Conservation (phyloP, 2,888 invertebrate species). For the Campoplex nolae region DNA sequence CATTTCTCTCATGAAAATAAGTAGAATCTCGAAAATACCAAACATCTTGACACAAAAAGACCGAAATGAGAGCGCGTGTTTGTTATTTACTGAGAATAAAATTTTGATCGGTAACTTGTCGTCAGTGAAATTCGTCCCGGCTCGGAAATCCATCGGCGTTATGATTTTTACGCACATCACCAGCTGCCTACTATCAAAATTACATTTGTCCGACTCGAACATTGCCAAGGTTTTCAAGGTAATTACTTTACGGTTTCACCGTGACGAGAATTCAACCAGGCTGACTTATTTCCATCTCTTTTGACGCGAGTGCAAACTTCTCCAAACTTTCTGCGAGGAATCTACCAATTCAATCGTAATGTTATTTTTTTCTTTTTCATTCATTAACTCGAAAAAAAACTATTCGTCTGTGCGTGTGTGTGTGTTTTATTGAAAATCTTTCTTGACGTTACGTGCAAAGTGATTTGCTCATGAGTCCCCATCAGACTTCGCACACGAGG, state of each 20-base stretch:
- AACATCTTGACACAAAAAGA: slow-evolving; percentile 24
- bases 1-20: neutral
- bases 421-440: slow-evolving; percentile 26
- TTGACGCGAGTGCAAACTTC: slow-evolving; percentile 47
- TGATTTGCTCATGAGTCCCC: slow-evolving; percentile 20
- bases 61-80: slow-evolving; percentile 32
- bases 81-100: slow-evolving; percentile 27
- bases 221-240: slow-evolving; percentile 58
- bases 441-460: slow-evolving; percentile 11
- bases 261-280: slow-evolving; percentile 49
- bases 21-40: neutral
- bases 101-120: slow-evolving; percentile 40
- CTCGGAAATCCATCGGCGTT: slow-evolving; percentile 59
- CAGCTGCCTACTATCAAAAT: slow-evolving; percentile 72
- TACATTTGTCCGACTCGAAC: slow-evolving; percentile 66
- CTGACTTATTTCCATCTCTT: slow-evolving; percentile 25
- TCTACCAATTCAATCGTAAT: slow-evolving; percentile 6
- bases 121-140: slow-evolving; percentile 39
- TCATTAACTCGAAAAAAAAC: slow-evolving; percentile 53
- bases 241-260: slow-evolving; percentile 68
- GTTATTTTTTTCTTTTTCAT: neutral
- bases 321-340: slow-evolving; percentile 32
- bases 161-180: slow-evolving; percentile 32
- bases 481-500: slow-evolving; percentile 10
- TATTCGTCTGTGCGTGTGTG: neutral